phyloP scores from a whole-genome alignment of 2,888 invertebrate genomes.

The Panopea generosa region DNA sequence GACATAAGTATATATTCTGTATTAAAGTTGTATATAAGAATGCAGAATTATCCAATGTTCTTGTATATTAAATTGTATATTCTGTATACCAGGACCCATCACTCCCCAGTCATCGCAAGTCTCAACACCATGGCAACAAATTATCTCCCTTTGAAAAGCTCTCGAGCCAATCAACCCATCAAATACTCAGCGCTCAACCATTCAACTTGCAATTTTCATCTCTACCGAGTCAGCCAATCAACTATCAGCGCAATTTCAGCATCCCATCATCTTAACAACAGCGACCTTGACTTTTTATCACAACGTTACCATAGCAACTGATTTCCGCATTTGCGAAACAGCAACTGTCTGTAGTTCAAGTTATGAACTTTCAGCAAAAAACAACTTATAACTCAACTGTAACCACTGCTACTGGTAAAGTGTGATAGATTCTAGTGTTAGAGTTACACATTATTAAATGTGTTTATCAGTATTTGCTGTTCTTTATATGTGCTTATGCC shows the following conservation, averaged over 20 bases:
- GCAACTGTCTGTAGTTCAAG: slow-evolving; percentile 16
- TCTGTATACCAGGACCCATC: slow-evolving; percentile 53
- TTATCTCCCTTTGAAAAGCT: slow-evolving; percentile 58
- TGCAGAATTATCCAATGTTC: not conserved
- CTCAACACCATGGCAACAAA: slow-evolving; percentile 53
- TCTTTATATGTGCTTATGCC: too few relatives aligned
- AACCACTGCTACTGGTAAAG: slow-evolving; percentile 11
- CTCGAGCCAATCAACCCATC: slow-evolving; percentile 52
- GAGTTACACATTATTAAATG: too few relatives aligned
- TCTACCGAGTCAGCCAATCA: slow-evolving; percentile 40
- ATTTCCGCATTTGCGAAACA: slow-evolving; percentile 4
- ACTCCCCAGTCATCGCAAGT: slow-evolving; percentile 45
- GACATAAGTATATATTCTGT: too few relatives aligned
- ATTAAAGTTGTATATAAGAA: not conserved
- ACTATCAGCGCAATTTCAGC: slow-evolving; percentile 52
- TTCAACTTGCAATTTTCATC: slow-evolving; percentile 45
- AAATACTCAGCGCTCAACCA: slow-evolving; percentile 50
- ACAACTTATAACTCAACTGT: slow-evolving; percentile 46
- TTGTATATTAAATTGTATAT: slow-evolving; percentile 34
- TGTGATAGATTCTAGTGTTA: too few relatives aligned
- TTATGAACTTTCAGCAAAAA: slow-evolving; percentile 29
- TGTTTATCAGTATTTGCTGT: too few relatives aligned
- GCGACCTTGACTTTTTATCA: slow-evolving; percentile 47
- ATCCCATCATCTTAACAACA: slow-evolving; percentile 48
- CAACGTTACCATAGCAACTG: slow-evolving; percentile 45